Conservation (phyloP, 2,797 vertebrate genomes). For the Gadopsis marmoratus region DNA sequence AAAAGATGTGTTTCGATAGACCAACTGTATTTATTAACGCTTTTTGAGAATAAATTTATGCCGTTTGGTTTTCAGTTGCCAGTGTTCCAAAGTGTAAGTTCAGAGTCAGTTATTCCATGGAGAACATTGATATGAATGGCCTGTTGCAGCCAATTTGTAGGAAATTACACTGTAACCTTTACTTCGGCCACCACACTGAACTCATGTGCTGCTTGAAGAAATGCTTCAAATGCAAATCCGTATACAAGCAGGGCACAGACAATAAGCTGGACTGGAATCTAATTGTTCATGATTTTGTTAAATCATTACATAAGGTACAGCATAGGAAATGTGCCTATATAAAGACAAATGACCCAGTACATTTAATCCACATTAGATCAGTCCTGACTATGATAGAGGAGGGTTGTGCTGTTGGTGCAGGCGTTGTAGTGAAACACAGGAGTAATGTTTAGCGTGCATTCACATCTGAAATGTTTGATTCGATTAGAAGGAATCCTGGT, state of each 20-base stretch:
- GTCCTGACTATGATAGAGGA: slow-evolving; percentile 48
- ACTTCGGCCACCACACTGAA: not conserved
- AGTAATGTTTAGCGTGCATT: slow-evolving; percentile 1
- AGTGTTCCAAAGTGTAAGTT: not conserved
- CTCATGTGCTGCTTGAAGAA: slow-evolving; percentile 16
- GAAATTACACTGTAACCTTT: slow-evolving; percentile 20
- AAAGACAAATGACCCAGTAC: slow-evolving; percentile 50
- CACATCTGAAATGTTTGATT: not conserved
- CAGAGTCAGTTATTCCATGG: slow-evolving; percentile 24
- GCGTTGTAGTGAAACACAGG: not conserved
- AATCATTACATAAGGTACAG: slow-evolving; percentile 24
- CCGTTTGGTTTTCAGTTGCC: slow-evolving; percentile 1
- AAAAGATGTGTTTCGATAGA: not conserved
- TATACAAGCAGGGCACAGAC: not conserved
- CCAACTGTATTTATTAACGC: not conserved
- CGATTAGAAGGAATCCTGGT: not conserved
- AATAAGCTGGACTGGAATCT: slow-evolving; percentile 6
- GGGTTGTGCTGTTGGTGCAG: slow-evolving; percentile 24
- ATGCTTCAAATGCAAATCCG: not conserved
- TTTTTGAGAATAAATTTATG: slow-evolving; percentile 4
- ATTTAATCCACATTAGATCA: slow-evolving; percentile 48
- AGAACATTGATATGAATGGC: slow-evolving; percentile 19
- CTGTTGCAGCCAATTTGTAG: slow-evolving; percentile 11
- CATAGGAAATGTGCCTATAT: slow-evolving; percentile 24
- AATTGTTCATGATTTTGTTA: slow-evolving; percentile 25